Conservation (phyloP, 2,113 vertebrate genomes). For the Equus quagga region DNA sequence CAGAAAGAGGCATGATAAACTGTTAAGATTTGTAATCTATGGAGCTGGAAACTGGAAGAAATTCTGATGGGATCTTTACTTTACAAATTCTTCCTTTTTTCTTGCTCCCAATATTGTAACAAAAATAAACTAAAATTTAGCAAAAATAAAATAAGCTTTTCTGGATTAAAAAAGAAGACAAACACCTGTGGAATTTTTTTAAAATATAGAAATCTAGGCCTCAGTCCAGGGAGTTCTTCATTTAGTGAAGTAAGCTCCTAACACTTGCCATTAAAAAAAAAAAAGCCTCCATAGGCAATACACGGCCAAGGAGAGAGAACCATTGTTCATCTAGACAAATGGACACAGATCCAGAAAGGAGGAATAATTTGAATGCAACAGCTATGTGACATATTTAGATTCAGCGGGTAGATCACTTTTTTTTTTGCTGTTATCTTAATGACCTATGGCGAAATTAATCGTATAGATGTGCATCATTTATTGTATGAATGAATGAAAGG, state of each 20-base stretch:
- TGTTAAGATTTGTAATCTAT: background rate
- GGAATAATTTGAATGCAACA: background rate
- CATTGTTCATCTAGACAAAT: background rate
- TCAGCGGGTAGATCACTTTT: background rate
- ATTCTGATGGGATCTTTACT: background rate
- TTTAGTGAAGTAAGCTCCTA: background rate
- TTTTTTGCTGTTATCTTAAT: background rate
- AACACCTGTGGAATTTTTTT: background rate
- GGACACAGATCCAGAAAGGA: background rate
- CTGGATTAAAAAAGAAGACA: background rate
- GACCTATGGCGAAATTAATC: background rate
- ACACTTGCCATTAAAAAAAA: background rate
- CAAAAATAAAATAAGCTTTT: background rate
- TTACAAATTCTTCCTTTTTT: background rate
- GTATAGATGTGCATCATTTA: background rate
- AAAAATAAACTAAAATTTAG: conserved; percentile 1
- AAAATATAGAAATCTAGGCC: background rate
- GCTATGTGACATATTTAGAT: background rate
- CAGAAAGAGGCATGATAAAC: background rate
- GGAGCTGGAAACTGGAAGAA: background rate
- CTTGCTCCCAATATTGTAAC: background rate
- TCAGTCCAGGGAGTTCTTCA: background rate
- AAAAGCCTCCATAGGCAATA: background rate
- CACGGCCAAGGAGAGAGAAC: background rate
- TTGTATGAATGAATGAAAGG: background rate